phyloP scores from a whole-genome alignment of 2,888 invertebrate genomes.

The Scaeva pyrastri region DNA sequence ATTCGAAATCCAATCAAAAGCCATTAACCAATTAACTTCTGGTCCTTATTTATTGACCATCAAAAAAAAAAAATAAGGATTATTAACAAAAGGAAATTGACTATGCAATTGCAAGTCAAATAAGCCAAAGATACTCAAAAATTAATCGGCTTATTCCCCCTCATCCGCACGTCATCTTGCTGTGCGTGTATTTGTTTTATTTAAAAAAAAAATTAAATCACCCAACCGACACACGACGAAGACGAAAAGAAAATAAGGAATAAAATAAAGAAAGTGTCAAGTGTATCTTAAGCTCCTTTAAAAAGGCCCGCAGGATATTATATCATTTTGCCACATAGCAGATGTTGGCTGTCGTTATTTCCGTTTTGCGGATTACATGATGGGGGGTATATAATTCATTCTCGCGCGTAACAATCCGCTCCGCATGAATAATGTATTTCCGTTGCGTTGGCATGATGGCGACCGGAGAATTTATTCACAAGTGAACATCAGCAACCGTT shows the following conservation, averaged over 20 bases:
- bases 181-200: not conserved
- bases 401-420: conserved; percentile 51
- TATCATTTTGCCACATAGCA: conserved; percentile 32
- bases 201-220: not conserved
- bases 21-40: not conserved
- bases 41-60: too few relatives aligned
- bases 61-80: not conserved
- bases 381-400: conserved; percentile 53
- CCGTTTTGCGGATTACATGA: conserved; percentile 50
- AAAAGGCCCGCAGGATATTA: conserved; percentile 31
- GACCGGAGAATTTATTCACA: conserved; percentile 54
- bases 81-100: not conserved
- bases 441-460: conserved; percentile 8
- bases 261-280: conserved; percentile 29
- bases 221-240: not conserved
- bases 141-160: conserved; percentile 50
- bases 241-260: conserved; percentile 8
- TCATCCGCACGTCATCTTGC: not conserved
- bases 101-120: not conserved
- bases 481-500: conserved; percentile 59
- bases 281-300: conserved; percentile 41
- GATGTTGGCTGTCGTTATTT: conserved; percentile 44
- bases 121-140: conserved; percentile 11
- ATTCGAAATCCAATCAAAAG: conserved; percentile 4
- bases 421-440: conserved; percentile 63